These are phyloP conservation scores for Apteryx mantelli DNA, from an alignment of 2,113 vertebrate genomes.

Conservation along the genomic window DNA sequence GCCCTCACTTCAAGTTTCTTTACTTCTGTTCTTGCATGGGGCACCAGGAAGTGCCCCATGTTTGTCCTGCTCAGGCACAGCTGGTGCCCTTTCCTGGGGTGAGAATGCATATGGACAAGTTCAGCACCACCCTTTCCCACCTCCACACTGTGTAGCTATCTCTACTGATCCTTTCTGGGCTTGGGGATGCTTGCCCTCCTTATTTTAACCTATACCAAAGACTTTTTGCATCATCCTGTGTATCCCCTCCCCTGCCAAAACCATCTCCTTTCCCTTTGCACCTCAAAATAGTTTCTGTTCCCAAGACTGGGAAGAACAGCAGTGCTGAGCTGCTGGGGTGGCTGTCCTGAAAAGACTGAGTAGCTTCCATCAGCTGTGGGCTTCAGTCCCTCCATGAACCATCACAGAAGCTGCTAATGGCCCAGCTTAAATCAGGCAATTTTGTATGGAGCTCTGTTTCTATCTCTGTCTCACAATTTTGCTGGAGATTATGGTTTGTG, in stretches of 20 bases:
- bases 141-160: background rate
- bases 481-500: background rate
- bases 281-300: background rate
- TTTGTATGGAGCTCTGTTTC: background rate
- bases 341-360: background rate
- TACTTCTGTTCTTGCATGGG: background rate
- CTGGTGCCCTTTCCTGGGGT: accelerated
- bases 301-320: background rate
- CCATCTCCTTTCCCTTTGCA: background rate
- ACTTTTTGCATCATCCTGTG: background rate
- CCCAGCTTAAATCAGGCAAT: background rate
- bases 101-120: background rate
- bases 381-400: background rate
- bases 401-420: background rate
- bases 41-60: accelerated
- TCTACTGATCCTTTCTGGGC: accelerated
- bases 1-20: background rate
- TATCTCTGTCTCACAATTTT: background rate
- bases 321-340: background rate
- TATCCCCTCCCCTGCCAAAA: background rate
- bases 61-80: background rate
- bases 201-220: background rate
- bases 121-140: background rate
- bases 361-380: accelerated
- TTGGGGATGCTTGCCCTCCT: background rate